Base-by-base conservation (phyloP, 1,140 invertebrate species). In the Aleiodes sp. region DNA sequence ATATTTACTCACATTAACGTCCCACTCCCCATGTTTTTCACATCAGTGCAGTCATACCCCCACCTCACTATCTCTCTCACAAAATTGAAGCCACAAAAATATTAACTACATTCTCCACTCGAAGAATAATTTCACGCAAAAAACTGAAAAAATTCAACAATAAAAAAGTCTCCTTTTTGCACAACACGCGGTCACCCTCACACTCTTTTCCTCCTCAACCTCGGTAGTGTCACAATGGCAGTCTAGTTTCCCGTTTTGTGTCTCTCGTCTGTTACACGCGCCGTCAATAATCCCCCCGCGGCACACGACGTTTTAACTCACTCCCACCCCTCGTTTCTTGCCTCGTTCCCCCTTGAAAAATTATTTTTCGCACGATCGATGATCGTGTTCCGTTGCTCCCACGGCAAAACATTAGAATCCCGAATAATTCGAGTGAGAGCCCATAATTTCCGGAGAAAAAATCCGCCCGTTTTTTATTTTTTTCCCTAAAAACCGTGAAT, bases 1-100 rank as follows among this genome's bases (percentile, higher is more conserved):
- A n/a, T 41, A 78, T 77, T 78, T 79, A 80, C 78, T 80, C 75
- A 80, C 76, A 78, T 72, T 70, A 70, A 78, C 73, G 73, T 78
- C 75, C 73, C 72, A 75, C 73, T 80, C 78, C 72, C 77, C 78
- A 80, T 80, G 71, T 77, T 78, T 77, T 69, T 62, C 39, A 14
- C 46, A 28, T 29, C 61, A 57, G 65, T 70, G 61, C 39, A 52
- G 70, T 67, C 39, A 39, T 66, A 69, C 60, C 60, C 72, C 65
- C 65, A 10, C 46, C 46, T 59, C 35, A 35, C 39, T 62, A 16
- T 8, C 35, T 31, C 14, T 14, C 29, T 28, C 43, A 21, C 16
- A 52, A 35, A 35, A 52, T 21, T 21, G 4, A 52, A 12, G 9
- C 10, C 9, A 6, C 46, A 26, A 52, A 52, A 19, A 2, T 46